Evolutionary conservation across 2,113 vertebrate genomes (phyloP), one percentile per base, ranked within the genome.

Genomic region (Megalops atlanticus): DNA sequence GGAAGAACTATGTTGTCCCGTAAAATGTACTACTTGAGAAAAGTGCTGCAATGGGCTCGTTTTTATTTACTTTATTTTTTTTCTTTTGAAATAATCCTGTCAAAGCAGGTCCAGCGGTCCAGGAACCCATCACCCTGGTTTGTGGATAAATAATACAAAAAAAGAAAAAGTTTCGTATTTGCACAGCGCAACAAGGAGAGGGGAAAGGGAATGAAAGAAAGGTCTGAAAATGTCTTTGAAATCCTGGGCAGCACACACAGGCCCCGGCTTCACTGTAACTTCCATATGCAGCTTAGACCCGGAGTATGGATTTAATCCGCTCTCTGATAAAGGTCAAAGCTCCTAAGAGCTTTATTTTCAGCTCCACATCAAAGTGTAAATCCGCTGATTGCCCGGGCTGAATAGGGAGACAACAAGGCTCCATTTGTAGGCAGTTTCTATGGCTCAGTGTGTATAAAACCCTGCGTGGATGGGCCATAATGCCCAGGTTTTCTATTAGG

Each of bases 321-420:
- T 89, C 88, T 91, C 93, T 91, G 89, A 92, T 94, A 96, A 95
- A 94, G 88, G 85, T 94, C 90, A 91, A 78, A 83, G 90, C 81
- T 92, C 86, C 87, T 94, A 92, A 95, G 88, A 94, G 83, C 89
- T 95, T 95, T 93, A 87, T 94, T 89, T 88, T 93, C 91, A 87
- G 92, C 89, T 93, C 78, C 89, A 92, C 85, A 94, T 93, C 89
- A 94, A 95, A 94, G 88, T 93, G 89, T 86, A 95, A 93, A 94
- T 93, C 86, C 88, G 88, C 91, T 92, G 92, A 95, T 94, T 95
- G 94, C 86, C 88, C 83, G 88, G 86, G 87, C 87, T 94, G 90
- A 94, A 91, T 93, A 89, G 86, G 86, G 89, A 87, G 84, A 90
- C 87, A 94, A 92, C 93, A 90, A 93, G 93, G 92, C 86, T 84